Base-by-base conservation (phyloP, 1,140 invertebrate genomes). In the Euglossa dilemma region DNA sequence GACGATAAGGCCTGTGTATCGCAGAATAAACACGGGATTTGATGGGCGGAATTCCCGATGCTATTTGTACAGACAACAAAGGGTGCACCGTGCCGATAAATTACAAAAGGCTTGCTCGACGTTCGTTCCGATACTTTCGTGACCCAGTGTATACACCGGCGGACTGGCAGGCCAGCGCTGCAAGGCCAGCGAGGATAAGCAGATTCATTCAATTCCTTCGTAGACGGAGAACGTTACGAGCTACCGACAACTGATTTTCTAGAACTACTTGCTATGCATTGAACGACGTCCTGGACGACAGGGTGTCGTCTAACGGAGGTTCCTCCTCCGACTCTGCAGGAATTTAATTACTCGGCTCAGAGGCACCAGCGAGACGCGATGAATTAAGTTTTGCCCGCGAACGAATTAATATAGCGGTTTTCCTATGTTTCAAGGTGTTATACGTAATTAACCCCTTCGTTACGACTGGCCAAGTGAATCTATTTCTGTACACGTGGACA, bases 211-310 rank as follows among this genome's bases (percentile, higher is more conserved):
- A 76, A 86, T 86, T 86, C 54, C 67, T 70, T 45, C 73, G 73
- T 28, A 20, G 70, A 59, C 64, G 36, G 36, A 61, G 61, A 67
- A 64, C 61, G 66, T 47, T 83, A 84, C 78, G 63, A 86, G 70
- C 69, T 81, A 86, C 78, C 81, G 80, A 76, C 80, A 82, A 87
- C 85, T 69, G 88, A 90, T 90, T 88, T 90, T 88, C 78, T 70
- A 90, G 67, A 83, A 80, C 87, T 85, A 88, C 85, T 90, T 90
- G 76, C 63, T 90, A 90, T 90, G 87, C 87, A 89, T 89, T 86
- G 85, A 74, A 86, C 85, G 80, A 63, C 82, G 66, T 72, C 61
- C 45, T 52, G n/a, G 69, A 83, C 82, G 80, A 83, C 80, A 85
- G 66, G 85, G 71, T 85, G 72, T 86, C 82, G 79, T 85, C 71